Base-by-base conservation (phyloP, 2,797 vertebrate genomes). In the Sciaenops ocellatus region DNA sequence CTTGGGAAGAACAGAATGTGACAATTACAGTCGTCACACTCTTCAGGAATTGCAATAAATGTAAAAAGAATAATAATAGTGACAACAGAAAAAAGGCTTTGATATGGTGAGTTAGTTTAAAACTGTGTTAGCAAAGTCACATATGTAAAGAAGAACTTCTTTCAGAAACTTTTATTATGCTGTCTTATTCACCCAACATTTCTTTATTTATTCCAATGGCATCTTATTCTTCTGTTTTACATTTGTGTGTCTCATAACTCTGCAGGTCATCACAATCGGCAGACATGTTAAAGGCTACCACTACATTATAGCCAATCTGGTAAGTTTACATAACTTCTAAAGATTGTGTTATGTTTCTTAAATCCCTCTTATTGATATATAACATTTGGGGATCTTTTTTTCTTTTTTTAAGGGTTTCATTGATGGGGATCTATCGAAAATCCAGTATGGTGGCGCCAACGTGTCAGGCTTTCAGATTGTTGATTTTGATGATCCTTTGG, bases 391-490 rank as follows among this genome's bases (percentile, higher is more conserved):
- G 30, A 34, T 67, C 7, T 54, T 0, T 26, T 26, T 44, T 64
- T 44, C 9, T 1, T 71, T 6, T 75, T 93, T 90, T 57, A 83
- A 99, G 98, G 98, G 98, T 69, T 99, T 99, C 90, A 96, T 98
- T 60, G 98, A 99, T 83, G 98, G 98, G 76, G 98, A 99, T 85
- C 90, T 99, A 62, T 96, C 98, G 82, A 99, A 99, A 95, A 99
- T 99, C 93, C 98, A 99, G 79, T 99, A 99, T 79, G 98, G 98
- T 57, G 98, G 98, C 66, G 98, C 98, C 73, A 99, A 99, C 0
- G 98, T 99, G 66, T 99, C 98, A 24, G 98, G 98, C 86, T 99
- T 99, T 94, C 98, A 99, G 92, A 99, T 99, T 34, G 98, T 99
- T 60, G 98, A 99, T 87, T 99, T 99, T 66, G 98, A 99, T 22